A percentile compares a stretch with the other conserved stretches of the same genome.
phyloP scores from a whole-genome alignment of 1,140 invertebrate species.

The Kradibia gibbosae region DNA sequence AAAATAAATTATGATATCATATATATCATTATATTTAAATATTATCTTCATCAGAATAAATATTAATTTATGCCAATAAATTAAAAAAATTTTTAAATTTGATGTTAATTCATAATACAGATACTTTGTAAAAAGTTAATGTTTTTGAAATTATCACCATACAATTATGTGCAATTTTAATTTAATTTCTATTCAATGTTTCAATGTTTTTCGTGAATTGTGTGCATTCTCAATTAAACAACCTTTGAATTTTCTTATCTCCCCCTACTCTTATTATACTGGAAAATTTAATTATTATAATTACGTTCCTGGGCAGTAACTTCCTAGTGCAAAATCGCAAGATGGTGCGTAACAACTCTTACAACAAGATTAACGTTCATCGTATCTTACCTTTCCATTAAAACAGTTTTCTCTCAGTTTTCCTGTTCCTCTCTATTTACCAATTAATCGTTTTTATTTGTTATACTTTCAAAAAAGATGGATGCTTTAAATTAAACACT shows the following conservation, averaged over 20 bases:
- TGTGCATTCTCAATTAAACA: neutral
- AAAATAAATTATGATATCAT: too few species aligned
- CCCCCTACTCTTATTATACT: constrained; percentile 50
- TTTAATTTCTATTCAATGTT: too few species aligned
- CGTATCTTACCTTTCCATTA: constrained; percentile 24
- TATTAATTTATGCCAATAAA: too few species aligned
- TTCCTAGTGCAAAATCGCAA: constrained; percentile 60
- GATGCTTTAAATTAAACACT: too few species aligned
- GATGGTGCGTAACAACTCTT: constrained; percentile 42
- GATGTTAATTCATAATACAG: too few species aligned
- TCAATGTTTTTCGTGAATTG: neutral
- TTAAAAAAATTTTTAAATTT: too few species aligned
- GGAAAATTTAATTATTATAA: constrained; percentile 63
- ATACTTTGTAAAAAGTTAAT: too few species aligned
- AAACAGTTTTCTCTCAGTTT: neutral
- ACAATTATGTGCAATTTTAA: too few species aligned
- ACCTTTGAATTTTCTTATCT: constrained; percentile 7
- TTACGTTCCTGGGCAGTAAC: constrained; percentile 57
- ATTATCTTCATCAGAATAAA: too few species aligned
- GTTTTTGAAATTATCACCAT: too few species aligned
- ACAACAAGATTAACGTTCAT: constrained; percentile 62
- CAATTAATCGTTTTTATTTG: neutral
- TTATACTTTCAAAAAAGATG: too few species aligned
- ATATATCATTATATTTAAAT: too few species aligned
- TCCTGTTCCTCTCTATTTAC: neutral